Base-by-base conservation (phyloP, 2,797 vertebrate species). In the Glossophaga mutica region DNA sequence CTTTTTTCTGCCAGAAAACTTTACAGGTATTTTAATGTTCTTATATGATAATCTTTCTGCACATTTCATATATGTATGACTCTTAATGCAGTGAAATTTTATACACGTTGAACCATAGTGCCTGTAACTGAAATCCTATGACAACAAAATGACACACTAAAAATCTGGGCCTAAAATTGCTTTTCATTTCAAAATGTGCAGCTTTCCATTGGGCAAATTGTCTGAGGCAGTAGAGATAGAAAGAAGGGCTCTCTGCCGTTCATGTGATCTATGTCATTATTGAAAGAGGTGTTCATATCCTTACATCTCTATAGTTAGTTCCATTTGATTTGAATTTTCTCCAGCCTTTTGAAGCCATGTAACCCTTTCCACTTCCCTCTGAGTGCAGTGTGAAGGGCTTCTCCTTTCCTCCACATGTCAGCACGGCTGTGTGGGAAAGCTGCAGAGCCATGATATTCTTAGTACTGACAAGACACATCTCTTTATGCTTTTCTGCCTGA, bases 301-400 rank as follows among this genome's bases (percentile, higher is more conserved):
- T 59, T 76, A 24, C 22, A 19, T 83, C 73, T 87, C 85, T 87
- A 21, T 9, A 48, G 83, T 50, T 92, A 79, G 15, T 57, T 94
- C 29, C 88, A 5, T 92, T 76, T 89, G 8, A 89, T 52, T 93
- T 84, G 34, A 95, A 86, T 94, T 92, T n/a, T 93, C 46, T 85
- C 37, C 86, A 86, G 37, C 16, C 8, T 87, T 96, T 95, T 71
- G 65, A 85, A 95, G 79, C 11, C 57, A 32, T 16, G 22, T 32
- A 77, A 39, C 32, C 11, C 46, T 90, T 86, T 74, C 70, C 86
- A 44, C 37, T 34, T 81, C n/a, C 57, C 85, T 65, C 85, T 89
- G 87, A 95, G 73, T 42, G 76, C 24, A 90, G 15, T 68, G 26
- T 46, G 34, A 90, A 92, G 32, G 42, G 42, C 9, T 57, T 32